phyloP scores from a whole-genome alignment of 2,797 vertebrate species.

The Argya squamiceps region DNA sequence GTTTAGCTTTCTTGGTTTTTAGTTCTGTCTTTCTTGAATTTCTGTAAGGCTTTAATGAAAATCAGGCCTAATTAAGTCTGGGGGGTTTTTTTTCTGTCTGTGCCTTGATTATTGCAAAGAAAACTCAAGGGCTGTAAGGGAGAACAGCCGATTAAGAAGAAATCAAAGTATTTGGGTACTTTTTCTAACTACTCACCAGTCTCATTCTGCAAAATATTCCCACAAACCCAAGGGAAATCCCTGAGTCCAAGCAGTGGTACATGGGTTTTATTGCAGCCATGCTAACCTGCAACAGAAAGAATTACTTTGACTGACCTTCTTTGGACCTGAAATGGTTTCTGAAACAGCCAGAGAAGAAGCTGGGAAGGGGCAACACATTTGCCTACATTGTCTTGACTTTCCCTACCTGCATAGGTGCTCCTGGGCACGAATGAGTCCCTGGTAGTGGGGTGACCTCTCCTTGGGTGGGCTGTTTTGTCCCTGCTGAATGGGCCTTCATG shows the following conservation, averaged over 20 bases:
- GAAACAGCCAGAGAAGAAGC: background rate
- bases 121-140: background rate
- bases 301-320: background rate
- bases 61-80: background rate
- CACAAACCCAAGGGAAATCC: background rate
- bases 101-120: background rate
- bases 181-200: background rate
- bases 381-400: background rate
- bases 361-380: fast-evolving
- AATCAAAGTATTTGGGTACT: background rate
- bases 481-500: background rate
- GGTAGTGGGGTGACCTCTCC: background rate
- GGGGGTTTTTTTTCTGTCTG: background rate
- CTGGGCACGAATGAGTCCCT: fast-evolving
- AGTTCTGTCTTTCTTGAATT: background rate
- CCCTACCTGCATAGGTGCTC: background rate
- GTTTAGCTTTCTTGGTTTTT: background rate
- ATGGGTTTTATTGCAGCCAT: background rate
- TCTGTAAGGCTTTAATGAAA: background rate
- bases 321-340: background rate
- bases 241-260: background rate
- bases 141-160: background rate
- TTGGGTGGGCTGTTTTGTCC: background rate
- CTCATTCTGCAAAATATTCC: background rate
- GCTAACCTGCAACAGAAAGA: background rate